These are phyloP conservation scores for Camptogramma bilineatum DNA, from an alignment of 2,888 invertebrate species.

Conservation along the genomic window DNA sequence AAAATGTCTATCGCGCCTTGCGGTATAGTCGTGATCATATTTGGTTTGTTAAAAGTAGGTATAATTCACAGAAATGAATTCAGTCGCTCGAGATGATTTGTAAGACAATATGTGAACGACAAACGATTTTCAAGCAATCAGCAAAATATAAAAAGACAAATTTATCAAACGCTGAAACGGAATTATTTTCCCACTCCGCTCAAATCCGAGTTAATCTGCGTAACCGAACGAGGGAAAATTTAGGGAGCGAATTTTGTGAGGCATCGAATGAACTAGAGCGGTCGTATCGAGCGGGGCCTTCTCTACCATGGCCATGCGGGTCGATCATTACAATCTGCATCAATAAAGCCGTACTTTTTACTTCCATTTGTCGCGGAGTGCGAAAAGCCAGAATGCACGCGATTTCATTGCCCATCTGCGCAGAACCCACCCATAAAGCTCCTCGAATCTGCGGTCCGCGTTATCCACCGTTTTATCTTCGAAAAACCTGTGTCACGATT, in stretches of 20 bases:
- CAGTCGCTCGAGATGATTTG: constrained; percentile 4
- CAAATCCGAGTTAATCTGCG: constrained; percentile 45
- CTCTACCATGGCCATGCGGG: constrained; percentile 36
- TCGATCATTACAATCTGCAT: constrained; percentile 42
- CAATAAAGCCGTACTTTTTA: constrained; percentile 38
- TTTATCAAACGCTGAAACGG: constrained; percentile 40
- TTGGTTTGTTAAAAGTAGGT: background rate
- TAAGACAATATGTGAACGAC: constrained; percentile 4
- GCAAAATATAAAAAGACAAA: constrained; percentile 34
- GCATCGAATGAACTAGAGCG: constrained; percentile 40
- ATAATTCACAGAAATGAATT: background rate
- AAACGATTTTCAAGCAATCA: constrained; percentile 25
- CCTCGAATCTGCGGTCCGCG: constrained; percentile 36
- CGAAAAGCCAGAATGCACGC: constrained; percentile 33
- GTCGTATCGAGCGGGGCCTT: constrained; percentile 32
- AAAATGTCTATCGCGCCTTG: too few relatives aligned
- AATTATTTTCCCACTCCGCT: constrained; percentile 44
- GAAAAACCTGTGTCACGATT: constrained; percentile 42
- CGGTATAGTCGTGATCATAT: too few relatives aligned
- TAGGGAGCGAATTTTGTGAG: constrained; percentile 41
- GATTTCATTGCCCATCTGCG: constrained; percentile 37
- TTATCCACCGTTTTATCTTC: constrained; percentile 39
- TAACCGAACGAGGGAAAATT: constrained; percentile 42
- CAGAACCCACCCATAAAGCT: constrained; percentile 38
- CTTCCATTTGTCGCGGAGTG: constrained; percentile 22